Evolutionary conservation across 2,113 vertebrate genomes (phyloP).

Genomic region (Gymnorhina tibicen): DNA sequence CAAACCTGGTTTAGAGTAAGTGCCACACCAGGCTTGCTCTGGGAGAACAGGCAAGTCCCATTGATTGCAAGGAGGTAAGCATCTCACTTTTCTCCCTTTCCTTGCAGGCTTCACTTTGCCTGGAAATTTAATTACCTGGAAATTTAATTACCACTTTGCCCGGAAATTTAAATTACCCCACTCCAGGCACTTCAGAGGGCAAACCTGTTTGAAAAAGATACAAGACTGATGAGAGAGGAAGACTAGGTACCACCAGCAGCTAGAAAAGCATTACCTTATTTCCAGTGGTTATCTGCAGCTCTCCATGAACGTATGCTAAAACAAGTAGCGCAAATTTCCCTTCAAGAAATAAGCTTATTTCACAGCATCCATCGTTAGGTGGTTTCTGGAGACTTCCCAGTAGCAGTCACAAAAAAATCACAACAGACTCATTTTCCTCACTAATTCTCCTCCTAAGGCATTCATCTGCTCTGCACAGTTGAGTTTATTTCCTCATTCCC

Average conservation of each 20-base stretch:
- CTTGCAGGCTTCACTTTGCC: not conserved
- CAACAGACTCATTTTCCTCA: not conserved
- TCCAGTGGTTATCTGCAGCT: not conserved
- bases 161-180: not conserved
- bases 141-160: not conserved
- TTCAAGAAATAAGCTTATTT: not conserved
- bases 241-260: not conserved
- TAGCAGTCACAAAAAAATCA: not conserved
- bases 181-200: not conserved
- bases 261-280: not conserved
- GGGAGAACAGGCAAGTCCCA: not conserved
- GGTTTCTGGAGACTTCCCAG: not conserved
- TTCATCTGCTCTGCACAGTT: not conserved
- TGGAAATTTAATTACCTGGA: not conserved
- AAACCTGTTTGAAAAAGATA: not conserved
- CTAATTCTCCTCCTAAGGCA: not conserved
- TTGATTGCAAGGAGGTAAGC: not conserved
- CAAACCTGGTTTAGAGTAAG: not conserved
- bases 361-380: not conserved
- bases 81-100: not conserved
- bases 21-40: not conserved
- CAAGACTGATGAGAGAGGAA: not conserved
- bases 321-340: not conserved
- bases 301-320: not conserved
- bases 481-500: not conserved